Conservation (phyloP, 2,888 invertebrate species). For the Blastobasis lacticolella region DNA sequence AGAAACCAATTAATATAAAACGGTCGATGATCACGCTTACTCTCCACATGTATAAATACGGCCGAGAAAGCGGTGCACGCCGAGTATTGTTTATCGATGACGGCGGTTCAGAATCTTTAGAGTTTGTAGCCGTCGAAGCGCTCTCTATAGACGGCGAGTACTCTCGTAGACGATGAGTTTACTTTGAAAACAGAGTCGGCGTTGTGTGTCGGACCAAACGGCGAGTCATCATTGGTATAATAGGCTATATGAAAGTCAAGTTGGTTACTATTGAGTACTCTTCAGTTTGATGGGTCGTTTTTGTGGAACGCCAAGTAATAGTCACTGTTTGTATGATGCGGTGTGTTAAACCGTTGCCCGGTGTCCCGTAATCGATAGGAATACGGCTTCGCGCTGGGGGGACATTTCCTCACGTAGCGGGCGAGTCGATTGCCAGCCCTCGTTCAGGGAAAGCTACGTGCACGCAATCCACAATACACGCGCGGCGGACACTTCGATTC, state of each 20-base stretch:
- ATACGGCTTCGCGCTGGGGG: slow-evolving; percentile 28
- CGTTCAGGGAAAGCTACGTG: slow-evolving; percentile 48
- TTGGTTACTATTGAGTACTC: slow-evolving; percentile 1
- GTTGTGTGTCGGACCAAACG: neutral
- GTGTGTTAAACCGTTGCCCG: slow-evolving; percentile 13
- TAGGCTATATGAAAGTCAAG: neutral
- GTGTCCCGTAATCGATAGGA: slow-evolving; percentile 29
- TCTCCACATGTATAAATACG: slow-evolving; percentile 28
- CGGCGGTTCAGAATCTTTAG: neutral
- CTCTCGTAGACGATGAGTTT: neutral
- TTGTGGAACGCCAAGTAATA: slow-evolving; percentile 5
- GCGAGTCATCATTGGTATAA: slow-evolving; percentile 5
- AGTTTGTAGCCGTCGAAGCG: neutral
- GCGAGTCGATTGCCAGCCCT: slow-evolving; percentile 33
- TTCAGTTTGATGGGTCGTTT: neutral
- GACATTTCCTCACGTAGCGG: slow-evolving; percentile 48
- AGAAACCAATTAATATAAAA: slow-evolving; percentile 52
- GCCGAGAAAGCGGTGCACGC: slow-evolving; percentile 25
- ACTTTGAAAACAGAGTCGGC: neutral
- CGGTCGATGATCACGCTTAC: slow-evolving; percentile 28
- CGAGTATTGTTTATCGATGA: slow-evolving; percentile 32
- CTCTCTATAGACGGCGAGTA: too few species aligned
- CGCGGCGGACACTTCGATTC: slow-evolving; percentile 22
- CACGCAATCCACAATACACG: slow-evolving; percentile 42
- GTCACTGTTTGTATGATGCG: neutral